Evolutionary conservation across 2,888 invertebrate genomes (phyloP), one percentile per base, ranked within the genome.

Genomic region (Unio pictorum): DNA sequence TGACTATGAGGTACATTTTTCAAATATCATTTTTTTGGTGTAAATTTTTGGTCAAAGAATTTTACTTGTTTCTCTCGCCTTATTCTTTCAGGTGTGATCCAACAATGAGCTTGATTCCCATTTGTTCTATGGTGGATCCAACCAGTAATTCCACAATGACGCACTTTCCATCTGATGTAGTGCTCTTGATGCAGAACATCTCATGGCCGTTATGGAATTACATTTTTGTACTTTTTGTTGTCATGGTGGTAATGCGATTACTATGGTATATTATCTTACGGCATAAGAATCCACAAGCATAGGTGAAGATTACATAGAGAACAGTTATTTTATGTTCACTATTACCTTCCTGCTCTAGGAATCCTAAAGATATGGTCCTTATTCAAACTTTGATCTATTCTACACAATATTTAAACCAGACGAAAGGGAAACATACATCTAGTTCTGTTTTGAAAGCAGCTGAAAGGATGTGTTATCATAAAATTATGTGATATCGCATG

Each of bases 191-290:
- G 15, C 74, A 73, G 56, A 71, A 71, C 7, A 70, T 78, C 61
- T 72, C 74, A 57, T 78, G 75, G 78, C 71, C 78, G 6, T 63
- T 76, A 6, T 66, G 67, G 28, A 66, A 76, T 60, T 72, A 78
- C 59, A 54, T 77, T 55, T 30, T 66, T 15, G 75, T 80, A 17
- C 62, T 80, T 18, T 54, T 73, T 7, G 72, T 61, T 18, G 68
- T 80, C 57, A 72, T 74, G 30, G n/a, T 78, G 3, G 64, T 72
- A 23, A 73, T 73, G 5, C 64, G 74, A 26, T 26, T 71, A 15
- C 26, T 78, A 8, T 80, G 80, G 80, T 80, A 76, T 59, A 66
- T 78, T n/a, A 57, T 68, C 20, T 61, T 80, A 55, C 66, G 73
- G 34, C 57, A 63, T 18, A 59, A 69, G 28, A 67, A 67, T 23